Conservation (phyloP, 2,797 vertebrate species). For the Chaetodon trifasciatus region DNA sequence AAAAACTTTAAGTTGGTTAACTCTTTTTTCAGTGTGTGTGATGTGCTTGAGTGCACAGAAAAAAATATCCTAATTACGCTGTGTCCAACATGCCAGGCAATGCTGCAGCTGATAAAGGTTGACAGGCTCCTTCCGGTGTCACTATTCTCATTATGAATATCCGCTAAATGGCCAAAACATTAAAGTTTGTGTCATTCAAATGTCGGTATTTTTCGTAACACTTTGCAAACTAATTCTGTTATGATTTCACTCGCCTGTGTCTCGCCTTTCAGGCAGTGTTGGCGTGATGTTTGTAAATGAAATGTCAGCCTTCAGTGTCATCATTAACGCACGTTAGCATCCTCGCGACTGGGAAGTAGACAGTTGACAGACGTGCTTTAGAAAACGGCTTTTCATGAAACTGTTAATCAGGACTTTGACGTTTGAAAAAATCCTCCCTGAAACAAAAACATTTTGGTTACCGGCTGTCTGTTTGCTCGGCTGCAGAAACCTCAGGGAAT, state of each 20-base stretch:
- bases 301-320: not conserved
- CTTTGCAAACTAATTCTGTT: conserved; percentile 1
- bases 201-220: not conserved
- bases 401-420: not conserved
- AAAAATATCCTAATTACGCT: too few species aligned
- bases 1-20: too few species aligned
- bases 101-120: not conserved
- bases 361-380: not conserved
- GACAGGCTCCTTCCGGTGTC: not conserved
- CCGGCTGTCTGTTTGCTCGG: conserved; percentile 9
- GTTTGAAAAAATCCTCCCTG: not conserved
- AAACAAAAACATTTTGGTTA: not conserved
- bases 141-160: not conserved
- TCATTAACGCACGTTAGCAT: not conserved
- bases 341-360: not conserved
- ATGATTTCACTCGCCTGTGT: not conserved
- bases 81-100: not conserved
- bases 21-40: too few species aligned
- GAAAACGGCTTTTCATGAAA: not conserved
- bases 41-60: too few species aligned
- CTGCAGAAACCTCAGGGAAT: not conserved
- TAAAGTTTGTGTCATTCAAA: not conserved
- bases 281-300: not conserved
- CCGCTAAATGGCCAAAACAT: not conserved
- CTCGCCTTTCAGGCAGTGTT: not conserved